Conservation (phyloP, 2,113 vertebrate species). For the Oryctolagus cuniculus region DNA sequence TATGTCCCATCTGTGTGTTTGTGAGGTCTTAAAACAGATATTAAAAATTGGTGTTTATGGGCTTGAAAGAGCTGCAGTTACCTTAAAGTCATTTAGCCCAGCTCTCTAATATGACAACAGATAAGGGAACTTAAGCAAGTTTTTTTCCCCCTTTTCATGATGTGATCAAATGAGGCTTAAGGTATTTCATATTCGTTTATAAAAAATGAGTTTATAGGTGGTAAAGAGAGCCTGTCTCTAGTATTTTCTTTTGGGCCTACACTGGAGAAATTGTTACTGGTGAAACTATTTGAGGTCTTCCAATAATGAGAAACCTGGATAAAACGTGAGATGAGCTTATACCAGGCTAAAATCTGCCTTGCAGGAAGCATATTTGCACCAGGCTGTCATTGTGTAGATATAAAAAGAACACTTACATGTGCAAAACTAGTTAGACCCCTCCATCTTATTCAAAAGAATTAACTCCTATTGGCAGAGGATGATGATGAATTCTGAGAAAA, state of each 20-base stretch:
- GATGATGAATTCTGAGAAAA: neutral
- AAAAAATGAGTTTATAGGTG: neutral
- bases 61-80: neutral
- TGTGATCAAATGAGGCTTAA: neutral
- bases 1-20: neutral
- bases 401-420: neutral
- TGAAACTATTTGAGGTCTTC: neutral
- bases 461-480: neutral
- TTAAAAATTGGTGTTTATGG: neutral
- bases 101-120: neutral
- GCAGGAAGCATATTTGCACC: neutral
- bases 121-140: neutral
- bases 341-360: neutral
- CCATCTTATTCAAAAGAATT: neutral
- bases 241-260: neutral
- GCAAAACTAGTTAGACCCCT: neutral
- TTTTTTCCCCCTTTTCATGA: conserved; percentile 11
- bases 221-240: neutral
- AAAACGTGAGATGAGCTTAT: neutral
- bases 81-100: neutral
- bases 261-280: neutral
- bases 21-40: conserved; percentile 2
- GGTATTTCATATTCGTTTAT: neutral
- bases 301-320: neutral
- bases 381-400: neutral